A percentile compares a stretch with the other conserved stretches of the same genome.
Conservation (phyloP, 2,797 vertebrate species). For the Helarctos malayanus region DNA sequence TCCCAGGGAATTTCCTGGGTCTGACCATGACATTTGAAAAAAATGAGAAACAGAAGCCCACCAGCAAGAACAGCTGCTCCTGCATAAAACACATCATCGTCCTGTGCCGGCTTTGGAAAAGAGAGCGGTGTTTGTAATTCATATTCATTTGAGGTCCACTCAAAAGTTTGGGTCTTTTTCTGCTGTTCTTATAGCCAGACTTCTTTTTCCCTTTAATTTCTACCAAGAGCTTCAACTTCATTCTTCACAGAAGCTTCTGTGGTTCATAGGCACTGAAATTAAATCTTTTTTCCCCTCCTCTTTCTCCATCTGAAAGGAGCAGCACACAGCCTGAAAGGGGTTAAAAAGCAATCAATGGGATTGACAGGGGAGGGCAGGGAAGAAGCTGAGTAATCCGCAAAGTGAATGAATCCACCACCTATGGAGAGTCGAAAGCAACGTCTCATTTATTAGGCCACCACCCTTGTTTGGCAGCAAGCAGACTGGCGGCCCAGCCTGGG, state of each 20-base stretch:
- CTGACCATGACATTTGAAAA: slow-evolving; percentile 64
- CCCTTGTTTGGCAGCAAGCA: slow-evolving; percentile 35
- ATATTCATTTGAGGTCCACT: slow-evolving; percentile 47
- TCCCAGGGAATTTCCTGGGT: slow-evolving; percentile 67
- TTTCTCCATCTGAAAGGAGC: slow-evolving; percentile 52
- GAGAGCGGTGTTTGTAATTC: slow-evolving; percentile 54
- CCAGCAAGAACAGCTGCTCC: slow-evolving; percentile 52
- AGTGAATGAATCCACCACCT: slow-evolving; percentile 28
- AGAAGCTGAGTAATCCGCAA: background rate
- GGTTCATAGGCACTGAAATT: background rate
- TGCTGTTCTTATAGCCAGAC: background rate
- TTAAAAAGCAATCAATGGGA: slow-evolving; percentile 6
- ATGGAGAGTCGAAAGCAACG: slow-evolving; percentile 37
- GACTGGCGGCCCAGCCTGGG: background rate
- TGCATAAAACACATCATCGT: slow-evolving; percentile 2
- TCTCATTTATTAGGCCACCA: slow-evolving; percentile 58
- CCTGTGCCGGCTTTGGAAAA: slow-evolving; percentile 58
- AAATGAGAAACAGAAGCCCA: slow-evolving; percentile 55
- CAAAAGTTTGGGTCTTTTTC: slow-evolving; percentile 33
- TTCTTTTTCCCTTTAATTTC: background rate
- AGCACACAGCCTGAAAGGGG: background rate
- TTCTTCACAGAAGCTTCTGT: slow-evolving; percentile 38
- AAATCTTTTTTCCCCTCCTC: slow-evolving; percentile 46
- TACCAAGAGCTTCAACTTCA: slow-evolving; percentile 1
- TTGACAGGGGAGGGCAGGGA: background rate